Conservation (phyloP, 2,113 vertebrate genomes). For the Grus americana region DNA sequence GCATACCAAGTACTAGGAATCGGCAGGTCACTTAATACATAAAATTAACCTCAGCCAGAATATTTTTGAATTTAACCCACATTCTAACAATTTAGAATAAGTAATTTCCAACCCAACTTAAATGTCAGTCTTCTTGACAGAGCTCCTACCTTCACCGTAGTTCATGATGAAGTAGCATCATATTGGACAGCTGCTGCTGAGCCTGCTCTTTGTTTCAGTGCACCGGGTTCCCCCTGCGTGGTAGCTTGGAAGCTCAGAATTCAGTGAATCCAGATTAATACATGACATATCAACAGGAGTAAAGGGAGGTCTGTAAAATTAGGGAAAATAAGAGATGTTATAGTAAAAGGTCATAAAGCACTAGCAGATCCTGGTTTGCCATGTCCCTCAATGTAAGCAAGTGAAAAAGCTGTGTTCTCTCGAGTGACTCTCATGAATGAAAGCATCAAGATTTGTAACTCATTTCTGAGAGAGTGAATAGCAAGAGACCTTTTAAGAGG, state of each 20-base stretch:
- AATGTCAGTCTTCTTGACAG: background rate
- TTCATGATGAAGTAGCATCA: background rate
- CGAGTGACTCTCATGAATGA: background rate
- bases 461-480: background rate
- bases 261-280: background rate
- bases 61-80: background rate
- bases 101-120: background rate
- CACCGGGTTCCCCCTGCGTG: fast-evolving
- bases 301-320: background rate
- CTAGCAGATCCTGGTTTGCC: background rate
- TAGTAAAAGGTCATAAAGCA: background rate
- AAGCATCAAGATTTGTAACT: background rate
- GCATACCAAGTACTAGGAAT: background rate
- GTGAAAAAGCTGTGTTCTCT: background rate
- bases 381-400: background rate
- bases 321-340: background rate
- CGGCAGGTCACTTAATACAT: background rate
- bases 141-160: background rate
- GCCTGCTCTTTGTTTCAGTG: background rate
- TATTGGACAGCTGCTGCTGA: background rate
- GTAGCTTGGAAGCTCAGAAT: background rate
- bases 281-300: background rate
- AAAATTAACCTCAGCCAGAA: background rate
- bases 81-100: background rate
- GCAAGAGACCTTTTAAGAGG: background rate